Conservation (phyloP, 64 coral and sea anemone species). For the Montipora capricornis region DNA sequence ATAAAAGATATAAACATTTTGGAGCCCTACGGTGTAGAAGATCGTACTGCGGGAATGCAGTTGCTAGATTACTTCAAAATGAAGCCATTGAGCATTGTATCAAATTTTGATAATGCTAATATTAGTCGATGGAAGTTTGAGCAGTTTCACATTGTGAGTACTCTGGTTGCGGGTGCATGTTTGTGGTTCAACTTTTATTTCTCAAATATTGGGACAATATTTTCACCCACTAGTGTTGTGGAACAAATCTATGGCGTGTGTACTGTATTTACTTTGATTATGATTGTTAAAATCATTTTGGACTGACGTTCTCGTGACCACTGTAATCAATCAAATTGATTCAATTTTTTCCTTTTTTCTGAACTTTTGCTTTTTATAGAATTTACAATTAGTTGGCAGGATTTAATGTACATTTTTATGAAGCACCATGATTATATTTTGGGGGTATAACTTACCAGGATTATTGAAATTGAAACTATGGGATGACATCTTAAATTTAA, state of each 20-base stretch:
- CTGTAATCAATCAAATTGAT: too few species aligned
- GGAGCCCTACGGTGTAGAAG: conserved; percentile 15
- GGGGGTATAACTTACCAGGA: too few species aligned
- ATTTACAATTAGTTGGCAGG: too few species aligned
- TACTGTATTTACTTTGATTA: conserved; percentile 22
- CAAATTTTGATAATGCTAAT: conserved; percentile 37
- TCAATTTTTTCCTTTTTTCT: too few species aligned
- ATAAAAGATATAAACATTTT: conserved; percentile 10
- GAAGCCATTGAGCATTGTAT: conserved; percentile 25
- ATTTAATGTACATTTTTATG: too few species aligned
- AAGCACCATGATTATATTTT: too few species aligned
- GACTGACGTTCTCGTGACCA: conserved; percentile 4
- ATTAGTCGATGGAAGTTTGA: conserved; percentile 18
- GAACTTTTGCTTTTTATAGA: too few species aligned
- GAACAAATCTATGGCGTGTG: neutral
- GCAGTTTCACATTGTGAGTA: conserved; percentile 15
- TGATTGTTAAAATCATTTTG: conserved; percentile 39
- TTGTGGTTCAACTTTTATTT: conserved; percentile 23
- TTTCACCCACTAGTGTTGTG: neutral
- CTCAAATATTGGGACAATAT: conserved; percentile 13
- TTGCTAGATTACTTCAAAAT: conserved; percentile 38
- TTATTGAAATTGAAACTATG: too few species aligned
- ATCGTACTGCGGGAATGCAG: conserved; percentile 2
- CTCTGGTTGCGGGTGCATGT: neutral
- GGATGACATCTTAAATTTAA: too few species aligned